A percentile compares a stretch with the other conserved stretches of the same genome.
Conservation (phyloP, 2,888 invertebrate genomes). For the Odontomyia ornata region DNA sequence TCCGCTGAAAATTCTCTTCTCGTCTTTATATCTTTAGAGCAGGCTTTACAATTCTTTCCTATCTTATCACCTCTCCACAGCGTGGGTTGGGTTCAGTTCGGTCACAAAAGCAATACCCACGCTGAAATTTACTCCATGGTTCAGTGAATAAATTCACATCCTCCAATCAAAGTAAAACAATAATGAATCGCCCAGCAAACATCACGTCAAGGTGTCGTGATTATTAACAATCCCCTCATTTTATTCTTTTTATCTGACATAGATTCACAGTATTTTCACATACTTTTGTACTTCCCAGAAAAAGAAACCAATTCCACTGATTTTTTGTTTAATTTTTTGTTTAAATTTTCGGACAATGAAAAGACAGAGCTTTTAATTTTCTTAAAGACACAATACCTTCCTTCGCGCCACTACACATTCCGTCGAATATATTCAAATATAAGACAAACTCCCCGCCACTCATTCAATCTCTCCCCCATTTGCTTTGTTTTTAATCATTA, state of each 20-base stretch:
- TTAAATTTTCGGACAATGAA: neutral
- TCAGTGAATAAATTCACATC: neutral
- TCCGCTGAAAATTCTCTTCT: too few species aligned
- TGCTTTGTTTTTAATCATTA: neutral
- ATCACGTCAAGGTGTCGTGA: conserved; percentile 13
- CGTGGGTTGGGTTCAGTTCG: neutral
- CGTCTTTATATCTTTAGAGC: too few species aligned
- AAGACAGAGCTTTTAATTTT: neutral
- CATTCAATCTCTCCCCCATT: neutral
- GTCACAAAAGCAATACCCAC: neutral
- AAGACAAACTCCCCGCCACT: too few species aligned
- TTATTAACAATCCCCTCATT: conserved; percentile 2
- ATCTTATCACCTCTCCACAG: too few species aligned
- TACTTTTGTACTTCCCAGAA: neutral
- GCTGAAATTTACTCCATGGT: neutral
- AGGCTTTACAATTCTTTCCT: too few species aligned
- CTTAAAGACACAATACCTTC: too few species aligned
- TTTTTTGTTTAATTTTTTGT: neutral
- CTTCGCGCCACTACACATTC: too few species aligned
- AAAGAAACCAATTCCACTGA: neutral
- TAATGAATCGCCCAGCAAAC: neutral
- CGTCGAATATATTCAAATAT: too few species aligned
- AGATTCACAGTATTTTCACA: neutral
- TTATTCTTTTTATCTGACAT: neutral
- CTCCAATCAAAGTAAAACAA: neutral